Evolutionary conservation across 1,140 invertebrate species (phyloP).

Genomic region (Temnothorax nylanderi): DNA sequence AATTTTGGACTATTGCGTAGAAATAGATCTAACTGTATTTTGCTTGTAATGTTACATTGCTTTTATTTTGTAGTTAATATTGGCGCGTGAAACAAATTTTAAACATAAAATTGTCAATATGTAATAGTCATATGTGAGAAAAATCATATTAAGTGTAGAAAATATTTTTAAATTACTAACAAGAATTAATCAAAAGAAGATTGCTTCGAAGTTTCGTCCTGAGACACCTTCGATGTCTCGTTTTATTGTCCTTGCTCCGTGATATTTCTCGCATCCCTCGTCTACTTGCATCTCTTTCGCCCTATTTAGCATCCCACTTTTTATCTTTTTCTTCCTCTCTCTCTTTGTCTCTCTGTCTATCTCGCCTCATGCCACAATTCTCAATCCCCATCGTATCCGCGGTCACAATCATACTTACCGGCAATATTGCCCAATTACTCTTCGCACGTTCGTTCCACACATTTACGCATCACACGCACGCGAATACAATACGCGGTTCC

Average conservation of each 20-base stretch:
- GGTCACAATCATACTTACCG: slow-evolving; percentile 54
- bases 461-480: slow-evolving; percentile 62
- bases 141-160: background rate
- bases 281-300: background rate
- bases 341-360: slow-evolving; percentile 35
- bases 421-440: slow-evolving; percentile 61
- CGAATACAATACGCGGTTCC: slow-evolving; percentile 28
- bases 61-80: background rate
- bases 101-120: background rate
- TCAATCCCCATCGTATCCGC: slow-evolving; percentile 46
- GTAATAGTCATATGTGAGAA: background rate
- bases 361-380: slow-evolving; percentile 19
- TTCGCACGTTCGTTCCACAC: slow-evolving; percentile 59
- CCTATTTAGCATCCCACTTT: slow-evolving; percentile 18
- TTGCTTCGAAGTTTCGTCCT: background rate
- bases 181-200: slow-evolving; percentile 3
- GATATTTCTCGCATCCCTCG: background rate
- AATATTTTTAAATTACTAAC: background rate
- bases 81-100: background rate
- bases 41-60: background rate
- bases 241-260: background rate
- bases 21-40: background rate
- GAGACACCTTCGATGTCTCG: background rate
- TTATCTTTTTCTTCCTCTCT: slow-evolving; percentile 11
- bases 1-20: background rate